Evolutionary conservation across 2,888 invertebrate species (phyloP), one percentile per base, ranked within the genome.

Genomic region (Ophion costatus): DNA sequence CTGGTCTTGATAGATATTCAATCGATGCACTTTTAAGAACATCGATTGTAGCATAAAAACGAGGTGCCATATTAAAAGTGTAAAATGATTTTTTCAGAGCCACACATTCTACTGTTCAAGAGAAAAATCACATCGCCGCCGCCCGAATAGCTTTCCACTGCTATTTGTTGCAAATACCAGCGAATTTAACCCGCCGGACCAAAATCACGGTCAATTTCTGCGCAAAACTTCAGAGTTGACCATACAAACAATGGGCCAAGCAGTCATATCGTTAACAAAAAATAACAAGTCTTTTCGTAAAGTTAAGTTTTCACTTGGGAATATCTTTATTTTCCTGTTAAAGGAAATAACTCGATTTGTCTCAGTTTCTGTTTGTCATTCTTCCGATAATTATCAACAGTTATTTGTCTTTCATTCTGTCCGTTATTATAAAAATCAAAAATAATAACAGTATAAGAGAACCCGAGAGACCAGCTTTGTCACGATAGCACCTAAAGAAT

Each of bases 91-190:
- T 75, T 95, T 95, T 76, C 95, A 97, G 98, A 98, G 92, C 98
- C 98, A 17, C 98, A 98, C 90, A 97, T 98, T 92, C 94, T 98
- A 88, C 95, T 98, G 77, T 98, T 98, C 94, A 96, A 96, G 93
- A 95, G 97, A 93, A 96, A 96, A 92, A 96, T 95, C 89, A 96
- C 96, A 45, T 94, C 94, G 73, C 94, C 95, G 70, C 95, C 94
- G 61, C 90, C 93, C 57, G 91, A 91, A 38, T 89, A 88, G 89
- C 11, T n/a, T 64, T 42, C n/a, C 66, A 24, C 9, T 45, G 33
- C 24, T 42, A 56, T 57, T 29, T 61, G 42, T 70, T 14, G 59
- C 42, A 61, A 84, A 75, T 66, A 56, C 63, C 33, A 69, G 29
- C 64, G 45, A 76, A 69, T 51, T 57, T 63, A 38, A 51, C 86